Evolutionary conservation across 2,113 vertebrate genomes (phyloP), one percentile per base, ranked within the genome.

Genomic region (Hypanus sabinus): DNA sequence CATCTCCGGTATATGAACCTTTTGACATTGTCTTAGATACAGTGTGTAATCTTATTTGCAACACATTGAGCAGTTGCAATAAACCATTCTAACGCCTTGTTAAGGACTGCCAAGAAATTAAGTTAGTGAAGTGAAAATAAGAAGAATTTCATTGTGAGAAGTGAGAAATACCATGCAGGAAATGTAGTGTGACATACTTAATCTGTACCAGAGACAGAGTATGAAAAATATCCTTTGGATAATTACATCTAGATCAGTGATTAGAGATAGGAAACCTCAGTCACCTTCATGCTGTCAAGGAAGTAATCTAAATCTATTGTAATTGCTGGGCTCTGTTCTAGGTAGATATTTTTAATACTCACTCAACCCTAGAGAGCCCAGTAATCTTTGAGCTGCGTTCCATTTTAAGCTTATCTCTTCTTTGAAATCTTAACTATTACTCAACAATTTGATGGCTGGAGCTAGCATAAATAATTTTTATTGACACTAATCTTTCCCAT

Each of bases 261-360:
- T 81, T 22, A 81, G 36, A 81, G 8, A 81, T 81, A 81, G 36
- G 18, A 46, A 38, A 81, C 36, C 79, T 38, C 20, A 81, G 79
- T 81, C 79, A 81, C 36, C 36, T 22, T 81, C 79, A 81, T 46
- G 36, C 80, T 55, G 57, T 55, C 80, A 83, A 83, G 55, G 80
- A 57, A 57, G 46, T 83, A 83, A 55, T 83, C 80, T 55, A 83
- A 55, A 83, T 81, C 38, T 81, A 81, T 83, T 83, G 80, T 27
- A 57, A 83, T 83, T 22, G 20, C 46, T 27, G 22, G 80, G 22
- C 38, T 57, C 38, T 83, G 38, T 83, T 83, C 46, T 55, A 83
- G 8, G 46, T 24, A 57, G 8, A 57, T 57, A 83, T 83, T 83
- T 83, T 83, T 11, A 83, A 55, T 57, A 83, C 46, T 83, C 55